Percentiles rank a stretch among this genome's conserved stretches.
These are phyloP conservation scores for Hedychridium roseum DNA, from an alignment of 2,888 invertebrate genomes.

Conservation along the genomic window DNA sequence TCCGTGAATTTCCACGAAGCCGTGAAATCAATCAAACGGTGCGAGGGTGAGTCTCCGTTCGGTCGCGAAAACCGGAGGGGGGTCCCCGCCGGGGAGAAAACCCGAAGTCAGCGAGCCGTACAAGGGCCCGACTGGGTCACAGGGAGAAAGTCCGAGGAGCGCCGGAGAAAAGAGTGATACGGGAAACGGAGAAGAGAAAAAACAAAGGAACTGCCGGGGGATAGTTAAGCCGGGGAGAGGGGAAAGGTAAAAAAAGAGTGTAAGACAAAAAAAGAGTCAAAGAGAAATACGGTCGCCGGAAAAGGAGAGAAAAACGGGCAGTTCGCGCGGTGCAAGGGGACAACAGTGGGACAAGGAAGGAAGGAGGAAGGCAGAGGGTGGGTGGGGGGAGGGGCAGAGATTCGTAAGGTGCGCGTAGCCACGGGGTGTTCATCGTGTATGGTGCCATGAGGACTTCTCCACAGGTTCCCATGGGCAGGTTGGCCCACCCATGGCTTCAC, in stretches of 20 bases:
- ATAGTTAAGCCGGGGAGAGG: neutral
- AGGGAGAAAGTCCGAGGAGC: constrained; percentile 14
- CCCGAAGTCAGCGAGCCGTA: neutral
- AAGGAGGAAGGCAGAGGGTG: neutral
- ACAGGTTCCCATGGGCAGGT: constrained; percentile 54
- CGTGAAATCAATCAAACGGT: constrained; percentile 34
- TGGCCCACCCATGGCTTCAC: constrained; percentile 63
- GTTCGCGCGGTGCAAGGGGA: constrained; percentile 33
- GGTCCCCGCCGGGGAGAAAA: neutral
- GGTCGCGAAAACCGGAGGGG: constrained; percentile 20
- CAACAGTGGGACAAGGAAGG: neutral
- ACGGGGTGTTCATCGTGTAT: constrained; percentile 28
- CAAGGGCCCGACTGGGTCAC: neutral
- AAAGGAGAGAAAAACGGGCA: neutral
- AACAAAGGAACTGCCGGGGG: neutral
- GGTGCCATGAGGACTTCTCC: constrained; percentile 28
- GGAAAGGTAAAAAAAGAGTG: neutral
- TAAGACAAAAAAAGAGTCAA: neutral
- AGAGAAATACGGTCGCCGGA: neutral
- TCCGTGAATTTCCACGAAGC: constrained; percentile 26
- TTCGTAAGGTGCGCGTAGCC: constrained; percentile 32
- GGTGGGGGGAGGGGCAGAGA: constrained; percentile 24
- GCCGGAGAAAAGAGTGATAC: no score
- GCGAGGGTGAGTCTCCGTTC: constrained; percentile 19
- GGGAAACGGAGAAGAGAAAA: no score